Percentiles rank a stretch among this genome's conserved stretches.
phyloP scores from a whole-genome alignment of 2,888 invertebrate genomes.

The Cosmopolites sordidus region DNA sequence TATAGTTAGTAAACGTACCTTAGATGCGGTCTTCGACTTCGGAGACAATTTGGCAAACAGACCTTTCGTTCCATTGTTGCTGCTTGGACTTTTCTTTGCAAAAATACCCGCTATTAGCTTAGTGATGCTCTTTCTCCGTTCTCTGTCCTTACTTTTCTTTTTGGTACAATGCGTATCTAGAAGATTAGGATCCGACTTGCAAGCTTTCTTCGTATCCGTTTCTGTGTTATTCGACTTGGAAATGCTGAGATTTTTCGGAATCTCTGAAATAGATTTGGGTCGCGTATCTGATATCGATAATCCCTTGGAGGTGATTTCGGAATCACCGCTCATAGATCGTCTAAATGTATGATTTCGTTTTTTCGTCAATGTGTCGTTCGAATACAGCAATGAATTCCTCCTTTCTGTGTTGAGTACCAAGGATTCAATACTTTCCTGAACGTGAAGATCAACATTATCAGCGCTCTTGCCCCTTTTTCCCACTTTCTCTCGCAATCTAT shows the following conservation, averaged over 20 bases:
- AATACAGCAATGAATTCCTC: conserved; percentile 40
- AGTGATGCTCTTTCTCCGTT: conserved; percentile 76
- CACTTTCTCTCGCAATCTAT: conserved; percentile 52
- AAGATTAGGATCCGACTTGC: conserved; percentile 47
- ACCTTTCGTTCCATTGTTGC: conserved; percentile 43
- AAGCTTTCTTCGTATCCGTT: conserved; percentile 34
- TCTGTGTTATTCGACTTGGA: conserved; percentile 10
- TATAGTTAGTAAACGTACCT: conserved; percentile 48
- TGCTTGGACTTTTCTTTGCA: conserved; percentile 58
- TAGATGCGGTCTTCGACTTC: conserved; percentile 60
- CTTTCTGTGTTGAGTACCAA: conserved; percentile 39
- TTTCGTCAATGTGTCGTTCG: conserved; percentile 42
- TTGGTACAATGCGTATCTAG: conserved; percentile 39
- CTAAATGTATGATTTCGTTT: conserved; percentile 40
- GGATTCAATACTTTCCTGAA: conserved; percentile 37
- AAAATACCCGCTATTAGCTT: conserved; percentile 82
- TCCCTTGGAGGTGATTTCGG: conserved; percentile 17
- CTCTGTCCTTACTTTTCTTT: conserved; percentile 60
- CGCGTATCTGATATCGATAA: conserved; percentile 24
- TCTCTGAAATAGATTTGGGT: conserved; percentile 42
- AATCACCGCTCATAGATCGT: conserved; percentile 42
- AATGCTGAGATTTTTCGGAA: conserved; percentile 28
- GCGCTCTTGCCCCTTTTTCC: conserved; percentile 29
- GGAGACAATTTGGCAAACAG: conserved; percentile 58
- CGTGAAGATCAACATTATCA: conserved; percentile 33